These are phyloP conservation scores for Brachypalpus laphriformis DNA, from an alignment of 2,888 invertebrate genomes.

Conservation along the genomic window DNA sequence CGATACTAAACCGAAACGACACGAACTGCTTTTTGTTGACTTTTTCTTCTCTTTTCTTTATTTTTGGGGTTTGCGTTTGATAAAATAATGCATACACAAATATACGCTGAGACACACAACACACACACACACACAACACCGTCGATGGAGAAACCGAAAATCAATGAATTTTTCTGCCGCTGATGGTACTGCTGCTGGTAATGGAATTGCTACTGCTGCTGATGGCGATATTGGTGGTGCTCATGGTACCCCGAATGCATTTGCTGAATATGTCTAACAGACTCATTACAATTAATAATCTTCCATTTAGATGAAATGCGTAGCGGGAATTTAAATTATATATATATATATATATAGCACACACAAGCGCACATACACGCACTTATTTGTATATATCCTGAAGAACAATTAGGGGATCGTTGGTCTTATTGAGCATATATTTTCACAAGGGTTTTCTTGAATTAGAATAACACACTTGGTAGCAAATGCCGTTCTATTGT, in stretches of 20 bases:
- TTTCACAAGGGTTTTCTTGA: slow-evolving; percentile 58
- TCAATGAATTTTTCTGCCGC: slow-evolving; percentile 70
- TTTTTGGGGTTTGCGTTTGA: slow-evolving; percentile 10
- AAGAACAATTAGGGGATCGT: slow-evolving; percentile 1
- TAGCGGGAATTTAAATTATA: slow-evolving; percentile 19
- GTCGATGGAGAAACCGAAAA: slow-evolving; percentile 66
- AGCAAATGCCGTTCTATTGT: not conserved
- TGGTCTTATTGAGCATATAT: slow-evolving; percentile 16
- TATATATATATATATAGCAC: too few relatives aligned
- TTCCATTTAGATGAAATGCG: slow-evolving; percentile 6
- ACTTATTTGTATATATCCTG: slow-evolving; percentile 53
- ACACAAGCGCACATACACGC: slow-evolving; percentile 41
- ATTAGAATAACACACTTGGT: slow-evolving; percentile 35
- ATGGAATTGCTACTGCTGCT: slow-evolving; percentile 31
- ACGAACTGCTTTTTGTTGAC: slow-evolving; percentile 42
- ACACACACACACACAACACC: slow-evolving; percentile 40
- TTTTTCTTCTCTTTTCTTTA: slow-evolving; percentile 30
- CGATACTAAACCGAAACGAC: slow-evolving; percentile 40
- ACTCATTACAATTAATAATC: slow-evolving; percentile 36
- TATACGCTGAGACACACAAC: slow-evolving; percentile 30
- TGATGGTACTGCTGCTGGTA: slow-evolving; percentile 43
- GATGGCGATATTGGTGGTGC: slow-evolving; percentile 7
- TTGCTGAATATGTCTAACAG: not conserved
- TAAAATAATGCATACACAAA: slow-evolving; percentile 53
- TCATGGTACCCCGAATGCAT: not conserved